phyloP scores from a whole-genome alignment of 2,888 invertebrate genomes.

The Punctoribates punctum region DNA sequence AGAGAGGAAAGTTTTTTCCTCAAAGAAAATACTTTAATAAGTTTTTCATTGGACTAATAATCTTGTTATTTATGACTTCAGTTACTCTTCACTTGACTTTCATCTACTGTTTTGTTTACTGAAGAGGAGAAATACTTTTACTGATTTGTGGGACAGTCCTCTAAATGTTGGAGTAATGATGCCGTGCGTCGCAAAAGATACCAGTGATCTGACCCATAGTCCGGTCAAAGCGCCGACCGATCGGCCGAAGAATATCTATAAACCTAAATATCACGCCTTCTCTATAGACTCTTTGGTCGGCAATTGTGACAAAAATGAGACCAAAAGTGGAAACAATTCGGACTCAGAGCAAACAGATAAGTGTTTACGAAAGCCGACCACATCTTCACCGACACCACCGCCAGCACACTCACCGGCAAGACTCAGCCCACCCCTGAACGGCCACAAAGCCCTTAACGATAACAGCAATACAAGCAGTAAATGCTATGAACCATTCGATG shows the following conservation, averaged over 20 bases:
- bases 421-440: neutral
- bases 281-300: constrained; percentile 33
- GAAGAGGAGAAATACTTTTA: neutral
- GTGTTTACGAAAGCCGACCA: neutral
- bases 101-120: too few species aligned
- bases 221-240: neutral
- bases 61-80: too few species aligned
- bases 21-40: too few species aligned
- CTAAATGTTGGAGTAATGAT: constrained; percentile 17
- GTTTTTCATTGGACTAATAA: too few species aligned
- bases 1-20: neutral
- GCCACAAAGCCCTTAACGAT: constrained; percentile 17
- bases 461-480: neutral
- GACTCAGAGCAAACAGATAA: neutral
- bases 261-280: constrained; percentile 34
- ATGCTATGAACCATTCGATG: neutral
- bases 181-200: constrained; percentile 32
- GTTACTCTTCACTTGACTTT: too few species aligned
- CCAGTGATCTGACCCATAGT: neutral
- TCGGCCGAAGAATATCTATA: constrained; percentile 11
- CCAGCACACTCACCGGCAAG: neutral
- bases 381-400: constrained; percentile 6
- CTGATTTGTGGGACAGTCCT: too few species aligned
- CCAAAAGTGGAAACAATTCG: neutral
- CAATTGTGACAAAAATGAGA: neutral